Percentiles rank a stretch among this genome's conserved stretches.
These are phyloP conservation scores for Drosophila biarmipes DNA, from an alignment of 1,140 invertebrate species.

Conservation along the genomic window DNA sequence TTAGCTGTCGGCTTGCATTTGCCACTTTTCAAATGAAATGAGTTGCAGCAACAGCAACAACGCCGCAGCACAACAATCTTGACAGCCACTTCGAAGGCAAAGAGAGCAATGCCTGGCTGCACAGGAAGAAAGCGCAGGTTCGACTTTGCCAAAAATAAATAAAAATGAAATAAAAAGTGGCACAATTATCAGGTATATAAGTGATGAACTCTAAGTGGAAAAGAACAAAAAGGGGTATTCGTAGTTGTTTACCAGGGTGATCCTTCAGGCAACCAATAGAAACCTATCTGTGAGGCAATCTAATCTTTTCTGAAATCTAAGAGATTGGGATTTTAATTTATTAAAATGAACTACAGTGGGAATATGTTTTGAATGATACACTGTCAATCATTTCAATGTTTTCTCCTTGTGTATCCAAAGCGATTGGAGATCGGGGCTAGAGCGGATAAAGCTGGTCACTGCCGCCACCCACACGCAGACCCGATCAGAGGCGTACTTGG, in stretches of 20 bases:
- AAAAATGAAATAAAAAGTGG: neutral
- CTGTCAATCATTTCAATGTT: constrained; percentile 17
- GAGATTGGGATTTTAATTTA: no score
- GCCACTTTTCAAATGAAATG: constrained; percentile 69
- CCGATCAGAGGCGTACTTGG: constrained; percentile 33
- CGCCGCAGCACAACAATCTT: constrained; percentile 37
- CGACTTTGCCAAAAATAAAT: neutral
- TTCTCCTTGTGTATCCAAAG: constrained; percentile 10
- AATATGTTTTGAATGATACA: no score
- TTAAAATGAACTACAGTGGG: no score
- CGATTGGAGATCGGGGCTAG: constrained; percentile 23
- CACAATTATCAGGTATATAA: no score
- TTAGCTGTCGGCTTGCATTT: constrained; percentile 77
- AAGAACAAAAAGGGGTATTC: no score
- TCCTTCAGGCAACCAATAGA: no score
- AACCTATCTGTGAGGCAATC: no score
- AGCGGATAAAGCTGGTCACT: constrained; percentile 36
- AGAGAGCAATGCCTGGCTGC: constrained; percentile 13
- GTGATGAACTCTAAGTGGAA: no score
- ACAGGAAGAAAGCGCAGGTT: neutral
- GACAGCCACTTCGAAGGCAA: constrained; percentile 73
- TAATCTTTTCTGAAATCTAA: no score
- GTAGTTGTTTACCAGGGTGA: no score
- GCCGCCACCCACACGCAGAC: constrained; percentile 51
- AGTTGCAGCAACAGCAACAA: constrained; percentile 29